phyloP scores from a whole-genome alignment of 2,797 vertebrate species.

The Nothura maculosa region DNA sequence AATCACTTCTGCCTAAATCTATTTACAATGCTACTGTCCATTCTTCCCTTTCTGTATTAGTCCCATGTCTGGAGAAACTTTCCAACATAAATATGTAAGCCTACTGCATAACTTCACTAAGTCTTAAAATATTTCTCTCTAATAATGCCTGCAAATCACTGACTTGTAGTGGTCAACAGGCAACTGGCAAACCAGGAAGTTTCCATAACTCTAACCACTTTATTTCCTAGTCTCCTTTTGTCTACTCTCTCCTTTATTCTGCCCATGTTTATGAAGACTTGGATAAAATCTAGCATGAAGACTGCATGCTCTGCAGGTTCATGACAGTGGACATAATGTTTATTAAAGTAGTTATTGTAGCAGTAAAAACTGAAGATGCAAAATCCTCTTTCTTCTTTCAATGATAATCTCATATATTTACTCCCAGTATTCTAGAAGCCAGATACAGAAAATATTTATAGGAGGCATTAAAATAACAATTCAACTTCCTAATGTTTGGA shows the following conservation, averaged over 20 bases:
- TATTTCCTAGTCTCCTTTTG: background rate
- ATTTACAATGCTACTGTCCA: background rate
- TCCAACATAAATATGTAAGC: background rate
- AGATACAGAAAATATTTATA: conserved; percentile 39
- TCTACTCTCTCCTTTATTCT: background rate
- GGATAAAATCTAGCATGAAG: background rate
- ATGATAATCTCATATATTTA: background rate
- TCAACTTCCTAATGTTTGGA: background rate
- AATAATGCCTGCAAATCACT: background rate
- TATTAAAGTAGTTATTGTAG: conserved; percentile 11
- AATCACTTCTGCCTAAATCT: background rate
- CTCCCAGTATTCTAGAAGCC: conserved; percentile 9
- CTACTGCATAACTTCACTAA: background rate
- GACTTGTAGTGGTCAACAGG: background rate
- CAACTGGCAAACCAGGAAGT: background rate
- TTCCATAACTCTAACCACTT: background rate
- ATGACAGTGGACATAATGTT: background rate
- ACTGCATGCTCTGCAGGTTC: background rate
- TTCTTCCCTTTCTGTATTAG: background rate
- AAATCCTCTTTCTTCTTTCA: conserved; percentile 37
- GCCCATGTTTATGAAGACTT: background rate
- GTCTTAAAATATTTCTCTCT: background rate
- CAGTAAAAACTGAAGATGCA: conserved; percentile 9
- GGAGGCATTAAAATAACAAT: conserved; percentile 21
- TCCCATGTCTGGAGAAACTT: background rate